A percentile compares a stretch with the other conserved stretches of the same genome.
phyloP scores from a whole-genome alignment of 1,140 invertebrate species.

The Bombus huntii region DNA sequence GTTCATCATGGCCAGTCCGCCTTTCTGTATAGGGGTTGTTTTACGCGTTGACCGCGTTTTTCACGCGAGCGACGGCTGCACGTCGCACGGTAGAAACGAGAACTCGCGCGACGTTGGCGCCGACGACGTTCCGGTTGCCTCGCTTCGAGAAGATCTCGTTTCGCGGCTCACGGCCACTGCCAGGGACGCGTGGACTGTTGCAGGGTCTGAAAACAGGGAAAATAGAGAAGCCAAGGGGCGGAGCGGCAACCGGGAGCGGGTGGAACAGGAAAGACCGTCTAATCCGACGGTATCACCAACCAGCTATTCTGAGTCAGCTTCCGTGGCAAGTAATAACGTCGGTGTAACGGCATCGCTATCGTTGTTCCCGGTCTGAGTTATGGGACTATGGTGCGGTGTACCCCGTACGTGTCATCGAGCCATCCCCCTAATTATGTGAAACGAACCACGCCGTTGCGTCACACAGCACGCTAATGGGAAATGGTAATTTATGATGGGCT shows the following conservation, averaged over 20 bases:
- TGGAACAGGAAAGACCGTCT: slow-evolving; percentile 43
- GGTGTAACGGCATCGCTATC: slow-evolving; percentile 50
- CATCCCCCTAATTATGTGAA: slow-evolving; percentile 54
- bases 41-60: background rate
- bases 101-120: background rate
- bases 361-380: slow-evolving; percentile 40
- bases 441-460: slow-evolving; percentile 45
- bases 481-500: slow-evolving; percentile 42
- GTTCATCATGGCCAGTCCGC: slow-evolving; percentile 1
- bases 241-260: too few relatives aligned
- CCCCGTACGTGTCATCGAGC: slow-evolving; percentile 52
- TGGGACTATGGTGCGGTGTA: slow-evolving; percentile 31
- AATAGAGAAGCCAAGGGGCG: slow-evolving; percentile 15
- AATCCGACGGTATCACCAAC: slow-evolving; percentile 49
- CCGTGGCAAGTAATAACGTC: slow-evolving; percentile 51
- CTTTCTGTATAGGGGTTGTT: background rate
- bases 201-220: slow-evolving; percentile 13
- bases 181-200: slow-evolving; percentile 38
- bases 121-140: slow-evolving; percentile 31
- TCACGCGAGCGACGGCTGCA: background rate
- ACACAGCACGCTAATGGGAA: slow-evolving; percentile 38
- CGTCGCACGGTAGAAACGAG: background rate
- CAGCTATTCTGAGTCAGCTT: slow-evolving; percentile 48
- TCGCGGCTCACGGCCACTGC: slow-evolving; percentile 54
- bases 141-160: slow-evolving; percentile 37